These are phyloP conservation scores for Gari tellinella DNA, from an alignment of 2,888 invertebrate species.

Conservation along the genomic window DNA sequence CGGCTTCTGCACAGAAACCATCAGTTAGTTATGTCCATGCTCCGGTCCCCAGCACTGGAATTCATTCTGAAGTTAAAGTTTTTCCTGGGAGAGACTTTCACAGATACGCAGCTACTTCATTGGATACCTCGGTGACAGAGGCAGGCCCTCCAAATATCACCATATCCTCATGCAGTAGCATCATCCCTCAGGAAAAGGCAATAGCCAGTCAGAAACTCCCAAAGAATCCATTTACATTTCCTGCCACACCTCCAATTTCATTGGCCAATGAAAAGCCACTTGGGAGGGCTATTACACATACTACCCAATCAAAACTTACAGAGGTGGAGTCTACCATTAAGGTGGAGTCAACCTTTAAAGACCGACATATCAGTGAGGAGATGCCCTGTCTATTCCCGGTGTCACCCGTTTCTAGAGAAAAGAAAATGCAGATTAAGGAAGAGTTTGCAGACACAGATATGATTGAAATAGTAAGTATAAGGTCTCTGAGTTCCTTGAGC, in stretches of 20 bases:
- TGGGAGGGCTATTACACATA: conserved; percentile 4
- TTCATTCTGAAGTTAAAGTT: conserved; percentile 9
- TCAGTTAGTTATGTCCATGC: conserved; percentile 21
- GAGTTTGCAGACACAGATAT: conserved; percentile 31
- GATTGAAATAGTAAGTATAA: conserved; percentile 47
- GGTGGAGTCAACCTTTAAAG: conserved; percentile 30
- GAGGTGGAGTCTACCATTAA: conserved; percentile 10
- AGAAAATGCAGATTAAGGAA: conserved; percentile 34
- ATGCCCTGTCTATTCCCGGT: conserved; percentile 66
- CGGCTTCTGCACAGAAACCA: conserved; percentile 11
- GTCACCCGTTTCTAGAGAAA: conserved; percentile 21
- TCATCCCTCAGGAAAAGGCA: conserved; percentile 44
- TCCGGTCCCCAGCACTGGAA: background rate
- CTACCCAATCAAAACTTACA: conserved; percentile 43
- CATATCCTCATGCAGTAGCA: conserved; percentile 41
- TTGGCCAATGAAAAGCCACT: conserved; percentile 49
- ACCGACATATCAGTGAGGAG: conserved; percentile 59
- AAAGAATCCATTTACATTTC: conserved; percentile 61
- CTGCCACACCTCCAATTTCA: conserved; percentile 57
- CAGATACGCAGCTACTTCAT: conserved; percentile 7
- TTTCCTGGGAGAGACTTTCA: conserved; percentile 17
- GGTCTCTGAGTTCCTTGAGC: background rate
- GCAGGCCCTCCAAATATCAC: conserved; percentile 57
- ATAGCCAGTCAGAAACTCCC: conserved; percentile 36
- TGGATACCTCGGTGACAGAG: conserved; percentile 35